Base-by-base conservation (phyloP, 2,888 invertebrate genomes). In the Torymus auratus region DNA sequence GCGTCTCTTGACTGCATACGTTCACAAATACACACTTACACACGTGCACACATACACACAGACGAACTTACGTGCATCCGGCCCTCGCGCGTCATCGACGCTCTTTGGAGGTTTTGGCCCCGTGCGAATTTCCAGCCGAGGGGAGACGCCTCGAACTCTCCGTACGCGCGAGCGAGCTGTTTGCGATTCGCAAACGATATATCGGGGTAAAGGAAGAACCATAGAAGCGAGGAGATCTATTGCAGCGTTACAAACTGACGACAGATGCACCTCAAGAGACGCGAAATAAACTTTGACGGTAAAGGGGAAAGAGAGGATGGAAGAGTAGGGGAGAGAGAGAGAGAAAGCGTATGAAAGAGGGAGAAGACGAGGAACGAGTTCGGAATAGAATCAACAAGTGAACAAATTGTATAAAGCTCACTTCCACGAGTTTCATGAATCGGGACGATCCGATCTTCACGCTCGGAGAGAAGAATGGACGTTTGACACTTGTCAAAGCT, bases 191-290 rank as follows among this genome's bases (percentile, higher is more conserved):
- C 72, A 71, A 72, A 72, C 78, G 71, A 78, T 58, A 41, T 65
- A 78, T 60, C 53, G 72, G 1, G 41, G 17, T 13, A n/a, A 56
- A 62, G 62, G 13, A 11, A n/a, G n/a, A n/a, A 4, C 2, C 15
- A 58, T 10, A 17, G 50, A 50, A 60, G n/a, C 15, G 13, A 60
- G 20, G 56, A 60, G 71, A 72, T 65, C 58, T 23, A 60, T 78
- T 50, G 73, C 62, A 23, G 23, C 4, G 17, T 0, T 3, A 0
- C 23, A 61, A 20, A 2, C 70, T 20, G 68, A 68, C 73, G 53
- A 67, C 28, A 28, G 78, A 61, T 68, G 73, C 73, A 73, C 74
- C 79, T 73, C 79, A 50, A 73, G 79, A 78, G 78, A 79, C 69
- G 15, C 68, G 73, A 73, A 58, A 56, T 69, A 64, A 73, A 73